Conservation (phyloP, 2,113 vertebrate species). For the Shinisaurus crocodilurus region DNA sequence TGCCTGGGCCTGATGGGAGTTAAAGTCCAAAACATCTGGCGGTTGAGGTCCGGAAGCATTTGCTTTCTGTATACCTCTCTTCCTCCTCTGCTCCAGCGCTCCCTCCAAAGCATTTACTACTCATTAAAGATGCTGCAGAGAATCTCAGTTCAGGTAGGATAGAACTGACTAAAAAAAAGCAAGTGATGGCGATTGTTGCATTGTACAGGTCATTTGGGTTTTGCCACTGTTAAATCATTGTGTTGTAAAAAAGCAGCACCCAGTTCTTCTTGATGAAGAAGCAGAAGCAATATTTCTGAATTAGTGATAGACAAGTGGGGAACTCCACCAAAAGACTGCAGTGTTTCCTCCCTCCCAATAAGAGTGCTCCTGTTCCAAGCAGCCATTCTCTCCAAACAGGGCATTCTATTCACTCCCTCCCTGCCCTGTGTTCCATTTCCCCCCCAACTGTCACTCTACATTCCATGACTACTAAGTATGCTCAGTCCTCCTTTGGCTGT, state of each 20-base stretch:
- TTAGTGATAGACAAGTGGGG: neutral
- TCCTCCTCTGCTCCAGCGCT: too few relatives aligned
- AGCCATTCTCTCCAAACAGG: too few relatives aligned
- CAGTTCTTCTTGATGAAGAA: neutral
- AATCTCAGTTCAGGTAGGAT: neutral
- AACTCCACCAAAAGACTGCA: neutral
- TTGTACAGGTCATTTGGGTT: neutral
- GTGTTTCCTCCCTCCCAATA: too few relatives aligned
- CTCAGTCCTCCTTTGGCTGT: neutral
- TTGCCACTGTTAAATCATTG: neutral
- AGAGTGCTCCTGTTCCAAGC: neutral
- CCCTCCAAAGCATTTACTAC: neutral
- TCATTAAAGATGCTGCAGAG: neutral
- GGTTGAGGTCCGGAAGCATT: neutral
- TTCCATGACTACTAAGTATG: neutral
- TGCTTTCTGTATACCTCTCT: neutral
- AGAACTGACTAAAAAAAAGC: too few relatives aligned
- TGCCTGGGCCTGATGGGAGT: too few relatives aligned
- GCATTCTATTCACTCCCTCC: neutral
- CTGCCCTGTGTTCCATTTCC: neutral
- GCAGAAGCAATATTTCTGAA: neutral
- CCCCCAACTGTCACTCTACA: neutral
- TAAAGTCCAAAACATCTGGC: too few relatives aligned
- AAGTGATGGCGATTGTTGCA: neutral
- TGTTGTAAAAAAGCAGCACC: rapidly evolving